Conservation (phyloP, 2,888 invertebrate genomes). For the Seira ritae region DNA sequence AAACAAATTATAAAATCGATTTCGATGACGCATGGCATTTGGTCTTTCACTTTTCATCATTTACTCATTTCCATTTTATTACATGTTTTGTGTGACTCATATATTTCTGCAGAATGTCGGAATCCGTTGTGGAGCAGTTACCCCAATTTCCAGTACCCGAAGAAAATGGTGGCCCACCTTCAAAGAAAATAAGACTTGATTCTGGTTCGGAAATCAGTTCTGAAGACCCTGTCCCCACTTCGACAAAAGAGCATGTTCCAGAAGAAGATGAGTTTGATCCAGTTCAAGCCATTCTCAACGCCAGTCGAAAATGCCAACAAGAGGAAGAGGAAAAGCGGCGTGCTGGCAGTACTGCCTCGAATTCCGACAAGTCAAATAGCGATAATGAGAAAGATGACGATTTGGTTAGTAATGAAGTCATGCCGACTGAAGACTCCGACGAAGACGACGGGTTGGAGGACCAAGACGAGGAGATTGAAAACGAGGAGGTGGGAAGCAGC, state of each 20-base stretch:
- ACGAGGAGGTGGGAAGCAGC: conserved; percentile 32
- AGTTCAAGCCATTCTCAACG: conserved; percentile 42
- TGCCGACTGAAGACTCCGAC: background rate
- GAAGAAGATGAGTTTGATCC: conserved; percentile 38
- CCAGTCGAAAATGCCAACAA: conserved; percentile 25
- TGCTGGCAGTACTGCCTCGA: too few relatives aligned
- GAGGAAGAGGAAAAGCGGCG: conserved; percentile 35
- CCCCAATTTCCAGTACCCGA: conserved; percentile 8
- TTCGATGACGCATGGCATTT: conserved; percentile 23
- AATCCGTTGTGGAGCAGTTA: conserved; percentile 20
- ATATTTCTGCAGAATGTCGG: conserved; percentile 44
- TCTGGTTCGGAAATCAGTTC: background rate
- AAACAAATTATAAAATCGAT: too few relatives aligned
- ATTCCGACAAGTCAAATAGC: conserved; percentile 53
- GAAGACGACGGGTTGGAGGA: background rate
- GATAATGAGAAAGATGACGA: conserved; percentile 64
- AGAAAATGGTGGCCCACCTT: conserved; percentile 36
- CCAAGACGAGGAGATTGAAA: background rate
- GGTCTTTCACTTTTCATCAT: too few relatives aligned
- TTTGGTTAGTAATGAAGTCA: conserved; percentile 70
- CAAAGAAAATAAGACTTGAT: conserved; percentile 39
- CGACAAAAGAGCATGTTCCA: background rate
- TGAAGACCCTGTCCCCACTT: background rate
- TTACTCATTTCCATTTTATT: background rate
- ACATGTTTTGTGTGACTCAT: conserved; percentile 21